phyloP scores from a whole-genome alignment of 2,797 vertebrate species.

The Trachurus trachurus region DNA sequence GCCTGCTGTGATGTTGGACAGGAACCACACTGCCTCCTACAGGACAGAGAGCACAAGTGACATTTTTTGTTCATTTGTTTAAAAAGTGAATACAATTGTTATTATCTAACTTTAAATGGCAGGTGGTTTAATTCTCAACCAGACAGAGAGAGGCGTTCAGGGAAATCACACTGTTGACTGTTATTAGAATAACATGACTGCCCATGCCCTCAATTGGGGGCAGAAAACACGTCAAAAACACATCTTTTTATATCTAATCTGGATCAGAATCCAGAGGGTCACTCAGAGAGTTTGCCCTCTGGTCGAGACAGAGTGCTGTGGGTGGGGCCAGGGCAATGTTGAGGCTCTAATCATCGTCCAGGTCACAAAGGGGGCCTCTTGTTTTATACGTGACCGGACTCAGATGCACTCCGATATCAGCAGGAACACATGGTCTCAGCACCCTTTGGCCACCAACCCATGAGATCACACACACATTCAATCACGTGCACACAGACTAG shows the following conservation, averaged over 20 bases:
- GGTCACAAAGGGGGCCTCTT: slow-evolving; percentile 82
- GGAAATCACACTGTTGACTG: background rate
- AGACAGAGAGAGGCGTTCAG: no score
- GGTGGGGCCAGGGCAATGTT: slow-evolving; percentile 77
- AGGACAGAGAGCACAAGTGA: slow-evolving; percentile 64
- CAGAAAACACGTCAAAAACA: background rate
- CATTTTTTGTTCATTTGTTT: background rate
- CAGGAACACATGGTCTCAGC: slow-evolving; percentile 86
- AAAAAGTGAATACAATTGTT: background rate
- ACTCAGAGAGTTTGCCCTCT: slow-evolving; percentile 69
- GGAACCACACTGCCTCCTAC: slow-evolving; percentile 99
- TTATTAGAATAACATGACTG: background rate
- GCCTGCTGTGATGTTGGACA: slow-evolving; percentile 99
- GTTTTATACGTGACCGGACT: slow-evolving; percentile 86
- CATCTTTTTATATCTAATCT: slow-evolving; percentile 13
- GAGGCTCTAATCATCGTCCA: slow-evolving; percentile 93
- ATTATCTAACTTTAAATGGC: background rate
- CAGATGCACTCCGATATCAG: slow-evolving; percentile 97
- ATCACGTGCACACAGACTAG: slow-evolving; percentile 30
- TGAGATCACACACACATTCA: slow-evolving; percentile 49
- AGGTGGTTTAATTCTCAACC: background rate
- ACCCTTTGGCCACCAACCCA: slow-evolving; percentile 86
- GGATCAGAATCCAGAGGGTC: slow-evolving; percentile 85
- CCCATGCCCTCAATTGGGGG: background rate
- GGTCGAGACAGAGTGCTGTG: slow-evolving; percentile 83